Percentiles rank a stretch among this genome's conserved stretches.
Evolutionary conservation across 2,113 vertebrate species (phyloP).

Genomic region (Hippocampus barbouri): DNA sequence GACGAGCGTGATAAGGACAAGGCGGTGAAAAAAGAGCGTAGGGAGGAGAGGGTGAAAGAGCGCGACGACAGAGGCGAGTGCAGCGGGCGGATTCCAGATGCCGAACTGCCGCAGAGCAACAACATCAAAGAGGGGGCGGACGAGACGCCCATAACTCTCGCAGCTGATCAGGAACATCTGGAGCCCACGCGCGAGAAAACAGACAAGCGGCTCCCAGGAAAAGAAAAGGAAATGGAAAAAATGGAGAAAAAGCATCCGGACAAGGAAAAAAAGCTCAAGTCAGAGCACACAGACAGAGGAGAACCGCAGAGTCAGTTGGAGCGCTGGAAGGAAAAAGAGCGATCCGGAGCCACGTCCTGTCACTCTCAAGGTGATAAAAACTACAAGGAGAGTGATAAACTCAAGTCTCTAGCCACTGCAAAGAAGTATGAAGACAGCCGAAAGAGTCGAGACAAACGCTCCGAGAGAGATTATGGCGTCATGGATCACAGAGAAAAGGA

Average conservation of each 20-base stretch:
- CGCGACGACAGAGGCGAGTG: conserved; percentile 64
- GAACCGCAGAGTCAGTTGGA: conserved; percentile 80
- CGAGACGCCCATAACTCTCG: conserved; percentile 72
- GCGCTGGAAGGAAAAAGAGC: conserved; percentile 79
- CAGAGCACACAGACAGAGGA: conserved; percentile 82
- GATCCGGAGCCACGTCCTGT: conserved; percentile 54
- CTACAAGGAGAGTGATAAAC: conserved; percentile 87
- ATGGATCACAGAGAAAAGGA: conserved; percentile 83
- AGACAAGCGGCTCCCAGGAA: conserved; percentile 79
- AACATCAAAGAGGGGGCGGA: conserved; percentile 78
- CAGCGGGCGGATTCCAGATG: conserved; percentile 64
- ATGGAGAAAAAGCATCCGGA: conserved; percentile 83
- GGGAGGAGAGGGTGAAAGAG: conserved; percentile 82
- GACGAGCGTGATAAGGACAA: conserved; percentile 85
- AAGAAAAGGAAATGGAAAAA: conserved; percentile 86
- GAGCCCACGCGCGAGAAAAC: conserved; percentile 82
- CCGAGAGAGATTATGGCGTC: conserved; percentile 79
- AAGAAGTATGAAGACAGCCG: conserved; percentile 88
- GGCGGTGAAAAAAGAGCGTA: conserved; percentile 79
- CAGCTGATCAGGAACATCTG: conserved; percentile 75
- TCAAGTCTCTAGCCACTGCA: conserved; percentile 69
- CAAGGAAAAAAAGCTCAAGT: conserved; percentile 88
- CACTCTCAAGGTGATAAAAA: conserved; percentile 77
- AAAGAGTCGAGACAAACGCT: conserved; percentile 86
- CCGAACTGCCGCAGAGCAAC: conserved; percentile 50